Percentiles rank a stretch among this genome's conserved stretches.
Conservation (phyloP, 2,113 vertebrate species). For the Mobula hypostoma region DNA sequence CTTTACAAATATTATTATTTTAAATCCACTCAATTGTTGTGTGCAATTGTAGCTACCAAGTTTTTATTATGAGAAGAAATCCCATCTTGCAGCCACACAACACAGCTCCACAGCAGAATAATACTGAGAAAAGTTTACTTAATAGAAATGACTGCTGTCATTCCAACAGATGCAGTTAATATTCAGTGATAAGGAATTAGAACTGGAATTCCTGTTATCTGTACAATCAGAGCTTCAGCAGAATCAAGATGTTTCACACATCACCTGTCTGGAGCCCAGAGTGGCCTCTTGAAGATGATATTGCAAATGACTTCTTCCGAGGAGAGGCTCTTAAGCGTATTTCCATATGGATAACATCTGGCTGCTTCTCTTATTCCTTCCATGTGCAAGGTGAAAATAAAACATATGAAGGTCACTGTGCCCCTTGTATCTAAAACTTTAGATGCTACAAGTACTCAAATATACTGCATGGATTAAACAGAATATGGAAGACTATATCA, state of each 20-base stretch:
- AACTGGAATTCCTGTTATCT: slow-evolving; percentile 11
- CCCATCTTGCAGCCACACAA: background rate
- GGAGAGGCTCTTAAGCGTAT: background rate
- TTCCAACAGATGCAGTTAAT: background rate
- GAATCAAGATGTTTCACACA: slow-evolving; percentile 15
- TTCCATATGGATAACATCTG: background rate
- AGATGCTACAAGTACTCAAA: background rate
- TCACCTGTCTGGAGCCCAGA: background rate
- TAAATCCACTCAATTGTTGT: background rate
- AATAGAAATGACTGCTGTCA: background rate
- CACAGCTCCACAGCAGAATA: background rate
- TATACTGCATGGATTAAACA: background rate
- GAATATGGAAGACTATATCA: background rate
- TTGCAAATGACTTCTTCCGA: slow-evolving; percentile 3
- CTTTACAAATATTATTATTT: background rate
- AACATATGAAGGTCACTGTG: background rate
- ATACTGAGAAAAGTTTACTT: background rate
- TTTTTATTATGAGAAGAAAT: background rate
- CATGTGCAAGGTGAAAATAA: background rate
- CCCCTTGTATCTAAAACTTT: background rate
- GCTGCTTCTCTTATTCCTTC: too few relatives aligned
- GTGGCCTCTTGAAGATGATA: background rate
- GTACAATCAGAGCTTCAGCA: background rate
- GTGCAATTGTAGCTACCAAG: background rate
- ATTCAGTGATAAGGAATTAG: background rate